Conservation (phyloP, 2,113 vertebrate genomes). For the Megaleporinus macrocephalus region DNA sequence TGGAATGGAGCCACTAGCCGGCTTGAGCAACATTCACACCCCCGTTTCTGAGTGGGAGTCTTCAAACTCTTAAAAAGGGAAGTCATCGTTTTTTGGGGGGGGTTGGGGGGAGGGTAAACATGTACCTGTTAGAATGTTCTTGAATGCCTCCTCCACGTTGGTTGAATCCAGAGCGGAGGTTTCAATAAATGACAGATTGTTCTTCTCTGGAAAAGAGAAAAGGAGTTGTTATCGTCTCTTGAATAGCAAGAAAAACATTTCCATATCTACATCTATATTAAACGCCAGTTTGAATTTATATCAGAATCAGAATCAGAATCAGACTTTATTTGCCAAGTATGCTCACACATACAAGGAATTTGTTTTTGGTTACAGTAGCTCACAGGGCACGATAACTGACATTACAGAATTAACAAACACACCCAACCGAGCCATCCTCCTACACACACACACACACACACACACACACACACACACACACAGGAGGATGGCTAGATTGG, state of each 20-base stretch:
- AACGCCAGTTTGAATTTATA: not conserved
- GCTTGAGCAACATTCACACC: not conserved
- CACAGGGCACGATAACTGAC: no score
- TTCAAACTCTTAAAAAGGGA: not conserved
- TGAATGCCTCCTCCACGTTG: conserved; percentile 99
- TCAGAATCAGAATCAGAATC: no score
- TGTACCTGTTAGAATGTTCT: conserved; percentile 97
- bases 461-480: no score
- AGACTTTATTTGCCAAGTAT: no score
- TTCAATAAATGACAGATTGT: conserved; percentile 98
- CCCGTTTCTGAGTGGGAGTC: not conserved
- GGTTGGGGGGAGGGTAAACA: not conserved
- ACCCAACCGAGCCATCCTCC: no score
- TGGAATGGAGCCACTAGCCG: not conserved
- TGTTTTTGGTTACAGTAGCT: no score
- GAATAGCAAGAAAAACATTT: not conserved
- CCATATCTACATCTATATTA: not conserved
- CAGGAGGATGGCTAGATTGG: no score
- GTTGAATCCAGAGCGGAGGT: conserved; percentile 98
- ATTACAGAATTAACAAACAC: no score
- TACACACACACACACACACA: no score
- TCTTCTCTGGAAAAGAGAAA: conserved; percentile 86
- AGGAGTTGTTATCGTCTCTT: not conserved
- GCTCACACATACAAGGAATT: no score
- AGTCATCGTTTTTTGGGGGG: not conserved